Evolutionary conservation across 1,140 invertebrate genomes (phyloP), one percentile per base, ranked within the genome.

Genomic region (Drosophila jambulina): DNA sequence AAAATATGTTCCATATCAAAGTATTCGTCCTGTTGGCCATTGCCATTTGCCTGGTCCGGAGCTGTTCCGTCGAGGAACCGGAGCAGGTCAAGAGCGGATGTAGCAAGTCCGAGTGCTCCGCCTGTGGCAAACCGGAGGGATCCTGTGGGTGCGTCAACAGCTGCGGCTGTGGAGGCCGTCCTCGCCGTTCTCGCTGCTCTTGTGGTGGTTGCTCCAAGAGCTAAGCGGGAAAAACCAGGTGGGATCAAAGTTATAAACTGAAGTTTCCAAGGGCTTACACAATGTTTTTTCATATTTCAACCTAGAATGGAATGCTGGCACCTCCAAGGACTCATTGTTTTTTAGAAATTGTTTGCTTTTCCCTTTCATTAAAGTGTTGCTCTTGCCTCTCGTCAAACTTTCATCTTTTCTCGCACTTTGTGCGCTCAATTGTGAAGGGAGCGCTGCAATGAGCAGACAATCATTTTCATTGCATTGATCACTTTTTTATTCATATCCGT

Each of bases 391-490:
- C 53, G 76, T 19, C 29, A 46, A 63, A 42, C 45, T 49, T 68
- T 58, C 46, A 67, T 56, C 61, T 61, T 25, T 46, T 40, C 29
- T 51, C 57, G 38, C 51, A 46, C 85, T 88, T 90, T 87, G 84
- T 81, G 84, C 84, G 56, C 64, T 87, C 84, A 72, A 88, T 87
- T 87, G 84, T 87, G 45, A 87, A 51, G 68, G 67, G 46, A 77
- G 82, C 65, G 85, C 80, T 80, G 65, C 80, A 83, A 71, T 71
- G 78, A 75, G 79, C 84, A 84, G 80, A 90, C 79, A 87, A 90
- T 84, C 85, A 88, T 87, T 87, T 87, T 84, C 84, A 90, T 88
- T 88, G 84, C 84, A 87, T 90, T 90, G 85, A 90, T 85, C 85
- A 90, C 75, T 87, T 79, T 86, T 90, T 90, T 90, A 90, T 90